Evolutionary conservation across 2,888 invertebrate species (phyloP).

Genomic region (Lochmaea capreae): DNA sequence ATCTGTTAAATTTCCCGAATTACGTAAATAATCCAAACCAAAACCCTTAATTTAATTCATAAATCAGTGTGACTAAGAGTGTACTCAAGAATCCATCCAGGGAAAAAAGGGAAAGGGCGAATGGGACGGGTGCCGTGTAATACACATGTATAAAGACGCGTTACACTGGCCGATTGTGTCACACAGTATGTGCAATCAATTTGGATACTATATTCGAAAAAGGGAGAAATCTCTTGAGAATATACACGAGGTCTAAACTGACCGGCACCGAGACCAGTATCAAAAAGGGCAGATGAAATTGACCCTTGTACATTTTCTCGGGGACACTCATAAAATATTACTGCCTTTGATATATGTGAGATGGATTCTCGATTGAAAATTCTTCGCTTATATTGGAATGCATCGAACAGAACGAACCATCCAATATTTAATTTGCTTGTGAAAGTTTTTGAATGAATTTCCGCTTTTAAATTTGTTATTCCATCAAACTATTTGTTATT

Average conservation of each 20-base stretch:
- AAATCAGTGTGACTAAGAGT: conserved; percentile 42
- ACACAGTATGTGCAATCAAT: conserved; percentile 65
- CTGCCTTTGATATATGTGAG: conserved; percentile 65
- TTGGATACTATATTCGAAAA: conserved; percentile 62
- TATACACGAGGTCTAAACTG: conserved; percentile 56
- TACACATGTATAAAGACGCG: conserved; percentile 43
- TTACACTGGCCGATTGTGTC: conserved; percentile 58
- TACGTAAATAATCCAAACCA: conserved; percentile 26
- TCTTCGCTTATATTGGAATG: conserved; percentile 46
- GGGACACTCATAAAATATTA: conserved; percentile 64
- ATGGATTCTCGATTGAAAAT: conserved; percentile 60
- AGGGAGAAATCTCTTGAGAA: conserved; percentile 55
- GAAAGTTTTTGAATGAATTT: no score
- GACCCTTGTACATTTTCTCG: conserved; percentile 52
- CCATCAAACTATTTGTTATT: no score
- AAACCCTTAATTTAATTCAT: conserved; percentile 42
- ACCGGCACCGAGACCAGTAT: conserved; percentile 56
- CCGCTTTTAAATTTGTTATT: no score
- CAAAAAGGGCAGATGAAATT: conserved; percentile 63
- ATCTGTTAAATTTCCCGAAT: conserved; percentile 23
- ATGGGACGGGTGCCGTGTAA: conserved; percentile 32
- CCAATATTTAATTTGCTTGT: background rate
- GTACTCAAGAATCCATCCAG: conserved; percentile 44
- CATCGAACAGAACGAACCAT: conserved; percentile 12
- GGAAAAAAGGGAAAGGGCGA: conserved; percentile 44